phyloP scores from a whole-genome alignment of 2,113 vertebrate genomes.

The Epinephelus lanceolatus region DNA sequence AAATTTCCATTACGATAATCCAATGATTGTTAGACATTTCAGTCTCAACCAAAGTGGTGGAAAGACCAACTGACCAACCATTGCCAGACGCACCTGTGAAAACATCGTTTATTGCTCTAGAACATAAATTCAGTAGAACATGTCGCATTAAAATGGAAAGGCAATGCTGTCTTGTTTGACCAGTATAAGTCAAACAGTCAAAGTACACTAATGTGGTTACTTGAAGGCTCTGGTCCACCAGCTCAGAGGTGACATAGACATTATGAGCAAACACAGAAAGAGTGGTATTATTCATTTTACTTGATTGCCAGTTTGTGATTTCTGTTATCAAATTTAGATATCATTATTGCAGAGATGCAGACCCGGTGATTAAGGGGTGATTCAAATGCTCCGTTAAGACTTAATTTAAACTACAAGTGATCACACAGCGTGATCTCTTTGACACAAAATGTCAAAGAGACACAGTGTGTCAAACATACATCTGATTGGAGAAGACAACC shows the following conservation, averaged over 20 bases:
- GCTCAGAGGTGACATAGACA: neutral
- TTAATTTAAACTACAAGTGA: constrained; percentile 57
- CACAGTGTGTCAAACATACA: constrained; percentile 44
- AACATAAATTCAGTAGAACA: neutral
- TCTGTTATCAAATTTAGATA: constrained; percentile 8
- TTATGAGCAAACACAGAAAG: neutral
- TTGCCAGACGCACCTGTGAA: neutral
- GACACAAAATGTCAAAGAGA: constrained; percentile 52
- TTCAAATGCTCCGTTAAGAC: constrained; percentile 42
- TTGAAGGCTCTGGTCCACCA: neutral
- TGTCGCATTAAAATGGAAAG: neutral
- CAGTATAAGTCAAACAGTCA: constrained; percentile 11
- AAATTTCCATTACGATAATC: neutral
- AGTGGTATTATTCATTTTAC: neutral
- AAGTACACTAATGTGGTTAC: neutral
- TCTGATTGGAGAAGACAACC: constrained; percentile 69
- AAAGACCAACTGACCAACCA: too few relatives aligned
- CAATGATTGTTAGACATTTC: neutral
- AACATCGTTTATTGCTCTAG: neutral
- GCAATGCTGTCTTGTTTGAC: neutral
- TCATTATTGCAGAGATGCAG: constrained; percentile 17
- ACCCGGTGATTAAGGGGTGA: constrained; percentile 30
- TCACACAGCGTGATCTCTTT: constrained; percentile 49
- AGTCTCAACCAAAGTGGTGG: neutral
- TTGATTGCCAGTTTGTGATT: constrained; percentile 7